Evolutionary conservation across 2,113 vertebrate genomes (phyloP).

Genomic region (Hoplias malabaricus): DNA sequence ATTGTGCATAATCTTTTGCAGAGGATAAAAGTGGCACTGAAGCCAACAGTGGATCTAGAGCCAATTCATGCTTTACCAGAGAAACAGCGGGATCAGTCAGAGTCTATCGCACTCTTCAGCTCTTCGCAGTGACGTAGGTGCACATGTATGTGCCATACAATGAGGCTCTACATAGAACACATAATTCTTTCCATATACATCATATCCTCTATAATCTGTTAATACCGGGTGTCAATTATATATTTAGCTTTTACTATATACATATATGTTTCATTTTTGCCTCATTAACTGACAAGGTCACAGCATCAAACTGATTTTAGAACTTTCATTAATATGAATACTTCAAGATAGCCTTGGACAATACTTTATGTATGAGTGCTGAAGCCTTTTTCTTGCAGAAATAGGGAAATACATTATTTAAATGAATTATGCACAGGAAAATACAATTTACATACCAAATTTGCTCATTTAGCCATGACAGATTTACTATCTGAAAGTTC

Average conservation of each 20-base stretch:
- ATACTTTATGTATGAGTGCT: too few species aligned
- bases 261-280: background rate
- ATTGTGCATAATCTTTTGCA: slow-evolving; percentile 42
- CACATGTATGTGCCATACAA: background rate
- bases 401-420: too few species aligned
- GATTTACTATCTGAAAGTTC: too few species aligned
- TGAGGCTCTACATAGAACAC: background rate
- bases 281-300: background rate
- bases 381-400: too few species aligned
- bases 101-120: slow-evolving; percentile 40
- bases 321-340: background rate
- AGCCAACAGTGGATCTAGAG: slow-evolving; percentile 57
- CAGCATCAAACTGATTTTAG: background rate
- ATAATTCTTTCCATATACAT: background rate
- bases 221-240: background rate
- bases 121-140: slow-evolving; percentile 1
- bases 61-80: slow-evolving; percentile 39
- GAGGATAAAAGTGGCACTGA: slow-evolving; percentile 62
- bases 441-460: too few species aligned
- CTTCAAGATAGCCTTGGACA: too few species aligned
- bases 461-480: too few species aligned
- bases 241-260: background rate
- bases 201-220: background rate
- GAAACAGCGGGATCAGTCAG: slow-evolving; percentile 38
- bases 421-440: too few species aligned